Conservation (phyloP, 1,140 invertebrate species). For the Cydia fagiglandana region DNA sequence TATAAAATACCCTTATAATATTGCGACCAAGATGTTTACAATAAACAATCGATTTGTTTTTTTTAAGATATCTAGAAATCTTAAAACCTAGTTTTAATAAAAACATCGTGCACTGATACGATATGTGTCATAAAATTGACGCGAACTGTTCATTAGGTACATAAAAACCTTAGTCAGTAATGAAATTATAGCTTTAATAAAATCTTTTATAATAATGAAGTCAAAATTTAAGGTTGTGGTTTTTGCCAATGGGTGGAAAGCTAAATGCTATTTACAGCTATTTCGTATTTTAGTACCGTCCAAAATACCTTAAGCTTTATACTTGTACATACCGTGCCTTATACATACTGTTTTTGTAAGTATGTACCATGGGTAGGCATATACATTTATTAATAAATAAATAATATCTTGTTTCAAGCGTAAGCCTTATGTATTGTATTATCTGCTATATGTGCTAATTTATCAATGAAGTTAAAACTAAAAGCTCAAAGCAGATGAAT, state of each 20-base stretch:
- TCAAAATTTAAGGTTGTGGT: slow-evolving; percentile 19
- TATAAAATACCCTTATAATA: too few species aligned
- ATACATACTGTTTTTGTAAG: neutral
- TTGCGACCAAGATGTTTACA: too few species aligned
- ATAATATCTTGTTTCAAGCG: too few species aligned
- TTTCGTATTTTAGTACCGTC: slow-evolving; percentile 15
- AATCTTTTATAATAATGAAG: neutral
- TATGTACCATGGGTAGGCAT: neutral
- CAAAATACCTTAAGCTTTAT: slow-evolving; percentile 7
- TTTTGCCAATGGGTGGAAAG: slow-evolving; percentile 8
- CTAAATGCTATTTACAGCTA: neutral
- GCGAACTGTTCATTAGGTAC: neutral
- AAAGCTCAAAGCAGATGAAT: neutral
- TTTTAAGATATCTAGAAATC: too few species aligned
- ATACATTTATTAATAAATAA: neutral
- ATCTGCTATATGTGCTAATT: neutral
- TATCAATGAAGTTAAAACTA: neutral
- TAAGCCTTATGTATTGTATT: neutral
- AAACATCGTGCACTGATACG: too few species aligned
- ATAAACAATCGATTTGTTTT: too few species aligned
- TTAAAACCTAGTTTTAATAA: too few species aligned
- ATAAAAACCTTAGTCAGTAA: slow-evolving; percentile 9
- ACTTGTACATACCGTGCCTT: slow-evolving; percentile 14
- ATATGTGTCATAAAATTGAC: neutral
- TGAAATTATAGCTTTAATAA: slow-evolving; percentile 21